Evolutionary conservation across 2,113 vertebrate species (phyloP), one percentile per base, ranked within the genome.

Genomic region (Accipiter cooperii): DNA sequence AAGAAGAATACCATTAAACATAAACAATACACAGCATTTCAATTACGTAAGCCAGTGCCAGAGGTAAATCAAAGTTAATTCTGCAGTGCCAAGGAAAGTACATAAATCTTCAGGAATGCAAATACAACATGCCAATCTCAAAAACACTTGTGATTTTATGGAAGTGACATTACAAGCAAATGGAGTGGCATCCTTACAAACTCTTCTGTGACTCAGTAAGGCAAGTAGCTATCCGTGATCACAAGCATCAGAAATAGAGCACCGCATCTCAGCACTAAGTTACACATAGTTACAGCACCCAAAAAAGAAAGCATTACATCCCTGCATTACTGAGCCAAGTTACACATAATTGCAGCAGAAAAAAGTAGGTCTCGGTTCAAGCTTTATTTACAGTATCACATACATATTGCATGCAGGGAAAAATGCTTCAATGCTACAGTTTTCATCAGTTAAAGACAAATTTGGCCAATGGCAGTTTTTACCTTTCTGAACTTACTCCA

Each of bases 221-320:
- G 91, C 77, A 93, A 75, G 66, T 49, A 68, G 80, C 81, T 73
- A 52, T 22, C 91, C 75, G 70, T 54, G 63, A 93, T 31, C 93
- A 80, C 54, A 82, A 63, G 57, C 63, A 91, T 75, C 81, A 97
- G 87, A 95, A 97, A 97, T 46, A 95, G 90, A 95, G 69, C 89
- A 82, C 1, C 94, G 84, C 86, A 94, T 79, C 80, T 75, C 89
- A 81, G 76, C 75, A 69, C 55, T 49, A 71, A 88, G 65, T 86
- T 82, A 80, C 79, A 75, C 65, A 55, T 38, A 91, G 81, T 79
- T 87, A 89, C 42, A 94, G 94, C 54, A 55, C 52, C 54, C 52
- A 80, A 86, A 89, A 93, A 85, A 89, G 49, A 95, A 85, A 95
- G 70, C 74, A 94, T 92, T 95, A 93, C 94, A 87, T 85, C 90